These are phyloP conservation scores for Pteruthius melanotis DNA, from an alignment of 2,113 vertebrate genomes.

Conservation along the genomic window DNA sequence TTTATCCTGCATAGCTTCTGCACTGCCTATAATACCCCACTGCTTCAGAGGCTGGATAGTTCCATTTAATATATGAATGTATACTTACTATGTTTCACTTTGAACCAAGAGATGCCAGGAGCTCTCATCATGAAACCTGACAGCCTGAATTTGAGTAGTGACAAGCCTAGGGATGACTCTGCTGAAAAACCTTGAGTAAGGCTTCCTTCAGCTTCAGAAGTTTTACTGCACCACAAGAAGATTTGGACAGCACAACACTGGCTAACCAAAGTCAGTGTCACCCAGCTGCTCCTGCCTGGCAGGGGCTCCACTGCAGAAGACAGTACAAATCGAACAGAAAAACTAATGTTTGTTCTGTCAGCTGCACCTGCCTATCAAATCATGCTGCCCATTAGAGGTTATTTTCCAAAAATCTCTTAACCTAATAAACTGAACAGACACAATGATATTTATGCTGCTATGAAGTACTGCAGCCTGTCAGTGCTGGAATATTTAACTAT, in stretches of 20 bases:
- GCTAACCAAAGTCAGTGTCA: neutral
- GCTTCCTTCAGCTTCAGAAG: neutral
- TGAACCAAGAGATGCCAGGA: neutral
- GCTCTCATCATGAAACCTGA: neutral
- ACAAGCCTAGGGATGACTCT: neutral
- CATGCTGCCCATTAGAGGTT: conserved; percentile 18
- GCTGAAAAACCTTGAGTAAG: neutral
- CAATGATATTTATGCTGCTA: neutral
- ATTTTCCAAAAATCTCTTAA: conserved; percentile 40
- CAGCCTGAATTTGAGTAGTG: neutral
- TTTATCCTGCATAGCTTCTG: neutral
- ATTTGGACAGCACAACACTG: neutral
- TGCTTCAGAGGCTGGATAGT: neutral
- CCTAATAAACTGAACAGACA: neutral
- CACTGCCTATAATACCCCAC: neutral
- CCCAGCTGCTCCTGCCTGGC: neutral
- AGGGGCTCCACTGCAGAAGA: neutral
- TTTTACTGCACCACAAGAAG: neutral
- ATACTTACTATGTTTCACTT: neutral
- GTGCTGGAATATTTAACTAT: neutral
- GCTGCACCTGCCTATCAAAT: conserved; percentile 35
- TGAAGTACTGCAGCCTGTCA: conserved; percentile 29
- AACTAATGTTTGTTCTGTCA: neutral
- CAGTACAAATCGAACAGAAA: neutral
- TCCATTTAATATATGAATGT: neutral